Evolutionary conservation across 2,113 vertebrate species (phyloP).

Genomic region (Cebus imitator): DNA sequence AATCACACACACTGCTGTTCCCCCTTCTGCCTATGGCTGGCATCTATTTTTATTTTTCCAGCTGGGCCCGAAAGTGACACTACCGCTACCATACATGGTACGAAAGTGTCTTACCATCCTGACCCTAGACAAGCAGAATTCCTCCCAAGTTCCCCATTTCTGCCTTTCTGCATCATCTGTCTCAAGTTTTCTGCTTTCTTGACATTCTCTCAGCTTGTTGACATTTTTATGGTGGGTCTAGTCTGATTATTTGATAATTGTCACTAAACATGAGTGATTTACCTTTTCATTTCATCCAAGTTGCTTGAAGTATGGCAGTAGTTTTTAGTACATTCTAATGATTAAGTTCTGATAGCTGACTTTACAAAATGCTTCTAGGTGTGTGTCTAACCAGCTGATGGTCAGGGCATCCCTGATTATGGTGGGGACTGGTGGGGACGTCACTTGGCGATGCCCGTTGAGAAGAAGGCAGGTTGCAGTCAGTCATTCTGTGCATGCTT

Average conservation of each 20-base stretch:
- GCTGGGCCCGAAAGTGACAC: neutral
- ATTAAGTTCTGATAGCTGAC: neutral
- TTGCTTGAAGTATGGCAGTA: neutral
- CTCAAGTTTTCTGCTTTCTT: slow-evolving; percentile 48
- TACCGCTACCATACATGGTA: too few relatives aligned
- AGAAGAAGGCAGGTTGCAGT: neutral
- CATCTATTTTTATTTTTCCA: neutral
- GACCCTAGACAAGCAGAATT: neutral
- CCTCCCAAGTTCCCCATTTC: neutral
- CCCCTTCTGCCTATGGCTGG: neutral
- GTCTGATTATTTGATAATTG: slow-evolving; percentile 46
- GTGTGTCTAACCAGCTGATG: neutral
- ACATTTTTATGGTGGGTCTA: slow-evolving; percentile 49
- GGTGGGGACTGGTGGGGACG: too few relatives aligned
- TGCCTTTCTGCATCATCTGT: slow-evolving; percentile 26
- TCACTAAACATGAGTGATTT: neutral
- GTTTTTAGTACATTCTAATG: neutral
- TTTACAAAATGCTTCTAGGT: neutral
- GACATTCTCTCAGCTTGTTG: neutral
- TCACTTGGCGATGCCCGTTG: neutral
- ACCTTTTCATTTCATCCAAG: neutral
- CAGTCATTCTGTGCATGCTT: neutral
- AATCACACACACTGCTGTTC: accelerated
- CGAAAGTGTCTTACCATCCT: neutral
- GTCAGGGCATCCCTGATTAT: neutral